phyloP scores from a whole-genome alignment of 2,888 invertebrate species.

The Biston stratarius region DNA sequence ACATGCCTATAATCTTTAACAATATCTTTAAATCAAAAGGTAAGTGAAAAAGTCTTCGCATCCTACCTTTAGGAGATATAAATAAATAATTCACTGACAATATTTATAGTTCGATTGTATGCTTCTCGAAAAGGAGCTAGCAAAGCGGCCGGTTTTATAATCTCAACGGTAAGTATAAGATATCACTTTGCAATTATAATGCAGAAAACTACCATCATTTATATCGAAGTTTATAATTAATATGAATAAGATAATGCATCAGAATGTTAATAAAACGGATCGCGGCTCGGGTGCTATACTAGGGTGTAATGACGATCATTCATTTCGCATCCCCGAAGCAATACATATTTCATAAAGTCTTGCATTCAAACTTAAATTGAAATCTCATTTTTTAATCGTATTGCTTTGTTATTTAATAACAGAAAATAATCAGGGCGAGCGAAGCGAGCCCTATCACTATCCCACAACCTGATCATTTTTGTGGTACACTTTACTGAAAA shows the following conservation, averaged over 20 bases:
- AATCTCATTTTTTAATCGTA: no score
- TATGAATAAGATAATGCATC: slow-evolving; percentile 27
- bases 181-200: slow-evolving; percentile 12
- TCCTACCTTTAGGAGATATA: slow-evolving; percentile 10
- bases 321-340: slow-evolving; percentile 64
- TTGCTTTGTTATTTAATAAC: no score
- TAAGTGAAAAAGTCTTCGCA: slow-evolving; percentile 2
- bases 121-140: slow-evolving; percentile 5
- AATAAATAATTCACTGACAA: slow-evolving; percentile 26
- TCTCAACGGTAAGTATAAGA: not conserved
- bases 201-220: slow-evolving; percentile 20
- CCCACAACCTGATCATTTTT: no score
- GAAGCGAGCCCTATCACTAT: no score
- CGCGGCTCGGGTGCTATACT: slow-evolving; percentile 55
- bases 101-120: slow-evolving; percentile 23
- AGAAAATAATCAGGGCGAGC: no score
- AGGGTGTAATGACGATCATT: slow-evolving; percentile 62
- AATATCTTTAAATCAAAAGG: no score
- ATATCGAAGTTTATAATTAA: slow-evolving; percentile 24
- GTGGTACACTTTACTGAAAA: no score
- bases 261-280: slow-evolving; percentile 44
- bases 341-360: slow-evolving; percentile 55
- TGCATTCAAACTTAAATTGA: slow-evolving; percentile 26
- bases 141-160: not conserved
- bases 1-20: no score